phyloP scores from a whole-genome alignment of 2,113 vertebrate species.

The Ariopsis seemanni region DNA sequence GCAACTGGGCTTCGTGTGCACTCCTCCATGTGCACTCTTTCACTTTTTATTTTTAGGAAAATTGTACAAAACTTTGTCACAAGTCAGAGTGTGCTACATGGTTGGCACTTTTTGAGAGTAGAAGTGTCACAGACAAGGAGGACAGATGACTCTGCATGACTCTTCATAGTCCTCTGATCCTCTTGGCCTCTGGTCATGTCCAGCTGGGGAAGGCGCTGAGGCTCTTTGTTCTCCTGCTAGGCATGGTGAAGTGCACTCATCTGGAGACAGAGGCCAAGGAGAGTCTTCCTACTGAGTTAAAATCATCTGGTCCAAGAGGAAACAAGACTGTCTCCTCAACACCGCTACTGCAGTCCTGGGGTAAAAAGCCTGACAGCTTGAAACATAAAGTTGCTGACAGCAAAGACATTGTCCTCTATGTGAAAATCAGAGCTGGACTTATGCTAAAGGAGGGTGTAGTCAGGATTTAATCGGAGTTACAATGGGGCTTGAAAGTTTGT shows the following conservation, averaged over 20 bases:
- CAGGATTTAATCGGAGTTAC: too few relatives aligned
- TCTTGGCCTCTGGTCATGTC: slow-evolving; percentile 30
- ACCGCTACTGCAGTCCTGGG: slow-evolving; percentile 35
- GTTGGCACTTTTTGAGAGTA: background rate
- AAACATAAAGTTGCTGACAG: background rate
- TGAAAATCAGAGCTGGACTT: background rate
- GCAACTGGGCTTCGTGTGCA: background rate
- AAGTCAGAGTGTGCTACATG: background rate
- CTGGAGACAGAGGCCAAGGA: slow-evolving; percentile 22
- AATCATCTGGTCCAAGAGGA: background rate
- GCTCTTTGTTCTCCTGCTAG: slow-evolving; percentile 48
- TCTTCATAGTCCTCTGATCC: background rate
- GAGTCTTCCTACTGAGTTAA: slow-evolving; percentile 22
- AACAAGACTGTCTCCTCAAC: slow-evolving; percentile 33
- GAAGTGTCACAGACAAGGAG: background rate
- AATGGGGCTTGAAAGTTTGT: too few relatives aligned
- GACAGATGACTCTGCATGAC: slow-evolving; percentile 4
- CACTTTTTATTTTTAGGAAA: background rate
- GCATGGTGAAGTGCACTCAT: slow-evolving; percentile 54
- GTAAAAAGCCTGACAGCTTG: background rate
- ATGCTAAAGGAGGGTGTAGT: background rate
- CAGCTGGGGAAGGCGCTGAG: slow-evolving; percentile 22
- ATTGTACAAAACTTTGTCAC: background rate
- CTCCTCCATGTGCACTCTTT: background rate
- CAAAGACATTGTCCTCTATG: background rate